phyloP scores from a whole-genome alignment of 2,888 invertebrate genomes.

The Agonopterix heracliana region DNA sequence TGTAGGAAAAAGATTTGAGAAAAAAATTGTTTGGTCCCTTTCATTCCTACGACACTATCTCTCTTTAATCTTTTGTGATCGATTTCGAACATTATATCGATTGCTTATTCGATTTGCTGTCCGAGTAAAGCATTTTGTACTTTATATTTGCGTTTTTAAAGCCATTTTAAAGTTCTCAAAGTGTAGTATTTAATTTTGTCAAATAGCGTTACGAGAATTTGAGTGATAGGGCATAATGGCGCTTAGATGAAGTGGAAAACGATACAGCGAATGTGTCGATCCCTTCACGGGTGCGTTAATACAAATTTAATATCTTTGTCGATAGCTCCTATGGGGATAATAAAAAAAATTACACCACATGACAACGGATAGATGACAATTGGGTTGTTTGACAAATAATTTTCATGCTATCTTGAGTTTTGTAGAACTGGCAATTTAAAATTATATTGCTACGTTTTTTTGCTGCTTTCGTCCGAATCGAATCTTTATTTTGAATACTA shows the following conservation, averaged over 20 bases:
- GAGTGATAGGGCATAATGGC: slow-evolving; percentile 38
- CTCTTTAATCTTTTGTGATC: slow-evolving; percentile 44
- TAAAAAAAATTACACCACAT: slow-evolving; percentile 26
- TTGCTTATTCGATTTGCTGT: slow-evolving; percentile 25
- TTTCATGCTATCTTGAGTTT: slow-evolving; percentile 36
- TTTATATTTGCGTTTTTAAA: too few relatives aligned
- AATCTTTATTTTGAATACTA: too few relatives aligned
- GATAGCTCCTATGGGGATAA: slow-evolving; percentile 12
- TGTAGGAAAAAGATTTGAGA: slow-evolving; percentile 53
- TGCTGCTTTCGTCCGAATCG: too few relatives aligned
- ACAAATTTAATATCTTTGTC: slow-evolving; percentile 66
- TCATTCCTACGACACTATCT: slow-evolving; percentile 35
- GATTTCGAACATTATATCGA: slow-evolving; percentile 22
- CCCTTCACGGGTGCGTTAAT: slow-evolving; percentile 65
- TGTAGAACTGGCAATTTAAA: slow-evolving; percentile 21
- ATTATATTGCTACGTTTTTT: too few relatives aligned
- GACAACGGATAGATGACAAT: slow-evolving; percentile 22
- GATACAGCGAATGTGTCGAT: slow-evolving; percentile 67
- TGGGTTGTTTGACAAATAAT: slow-evolving; percentile 36
- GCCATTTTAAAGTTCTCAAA: too few relatives aligned
- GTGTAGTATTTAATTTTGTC: neutral
- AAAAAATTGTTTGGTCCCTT: slow-evolving; percentile 31
- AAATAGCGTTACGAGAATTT: neutral
- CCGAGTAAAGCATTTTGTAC: neutral
- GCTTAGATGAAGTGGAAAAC: slow-evolving; percentile 69